phyloP scores from a whole-genome alignment of 1,140 invertebrate genomes.

The Hesperophylax magnus region DNA sequence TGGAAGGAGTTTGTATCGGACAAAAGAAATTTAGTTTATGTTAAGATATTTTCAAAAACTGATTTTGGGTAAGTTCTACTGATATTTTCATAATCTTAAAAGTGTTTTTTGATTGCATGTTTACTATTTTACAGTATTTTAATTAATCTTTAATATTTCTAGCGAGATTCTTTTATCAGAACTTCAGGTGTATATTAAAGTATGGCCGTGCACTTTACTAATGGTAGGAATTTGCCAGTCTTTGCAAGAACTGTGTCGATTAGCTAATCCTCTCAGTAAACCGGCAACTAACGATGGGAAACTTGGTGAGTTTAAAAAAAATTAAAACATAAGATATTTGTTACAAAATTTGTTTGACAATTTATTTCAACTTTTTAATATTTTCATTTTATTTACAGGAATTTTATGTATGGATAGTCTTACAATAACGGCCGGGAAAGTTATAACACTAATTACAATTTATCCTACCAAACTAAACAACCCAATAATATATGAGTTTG shows the following conservation, averaged over 20 bases:
- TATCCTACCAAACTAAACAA: slow-evolving; percentile 45
- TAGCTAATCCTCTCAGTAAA: slow-evolving; percentile 6
- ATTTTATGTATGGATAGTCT: slow-evolving; percentile 5
- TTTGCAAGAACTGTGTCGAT: slow-evolving; percentile 38
- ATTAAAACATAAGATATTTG: neutral
- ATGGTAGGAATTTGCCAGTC: slow-evolving; percentile 50
- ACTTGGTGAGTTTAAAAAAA: neutral
- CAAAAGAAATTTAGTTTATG: slow-evolving; percentile 25
- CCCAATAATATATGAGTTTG: slow-evolving; percentile 23
- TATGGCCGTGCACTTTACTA: slow-evolving; percentile 46
- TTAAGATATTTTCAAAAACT: slow-evolving; percentile 36
- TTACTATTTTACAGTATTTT: neutral
- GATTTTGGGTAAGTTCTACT: slow-evolving; percentile 46
- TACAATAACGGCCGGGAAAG: slow-evolving; percentile 44
- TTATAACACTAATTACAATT: slow-evolving; percentile 34
- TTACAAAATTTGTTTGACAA: neutral
- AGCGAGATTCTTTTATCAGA: slow-evolving; percentile 45
- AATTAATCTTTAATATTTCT: slow-evolving; percentile 41
- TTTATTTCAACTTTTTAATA: neutral
- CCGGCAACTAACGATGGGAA: neutral
- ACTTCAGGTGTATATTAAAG: slow-evolving; percentile 32
- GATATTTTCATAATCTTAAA: neutral
- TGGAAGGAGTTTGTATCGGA: slow-evolving; percentile 29
- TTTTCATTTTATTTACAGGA: slow-evolving; percentile 37
- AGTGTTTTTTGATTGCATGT: neutral